These are phyloP conservation scores for Gadopsis marmoratus DNA, from an alignment of 2,797 vertebrate species.

Conservation along the genomic window DNA sequence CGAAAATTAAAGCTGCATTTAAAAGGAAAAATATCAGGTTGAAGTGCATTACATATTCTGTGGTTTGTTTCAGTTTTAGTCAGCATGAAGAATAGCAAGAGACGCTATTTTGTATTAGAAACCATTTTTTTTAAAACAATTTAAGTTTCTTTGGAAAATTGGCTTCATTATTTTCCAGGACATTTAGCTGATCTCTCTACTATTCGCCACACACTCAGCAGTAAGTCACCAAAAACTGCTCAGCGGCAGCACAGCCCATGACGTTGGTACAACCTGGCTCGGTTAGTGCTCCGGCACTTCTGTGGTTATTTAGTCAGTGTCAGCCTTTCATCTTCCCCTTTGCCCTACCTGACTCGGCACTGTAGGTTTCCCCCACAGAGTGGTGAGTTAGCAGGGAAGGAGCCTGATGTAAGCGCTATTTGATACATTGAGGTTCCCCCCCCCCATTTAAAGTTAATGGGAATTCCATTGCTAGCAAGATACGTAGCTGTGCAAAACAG, in stretches of 20 bases:
- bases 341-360: slow-evolving; percentile 74
- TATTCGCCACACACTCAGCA: slow-evolving; percentile 67
- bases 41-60: slow-evolving; percentile 54
- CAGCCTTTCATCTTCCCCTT: slow-evolving; percentile 70
- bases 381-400: slow-evolving; percentile 76
- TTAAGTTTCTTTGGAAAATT: slow-evolving; percentile 67
- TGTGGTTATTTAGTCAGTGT: slow-evolving; percentile 68
- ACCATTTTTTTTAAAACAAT: slow-evolving; percentile 39
- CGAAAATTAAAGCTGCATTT: slow-evolving; percentile 46
- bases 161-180: slow-evolving; percentile 50
- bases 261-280: slow-evolving; percentile 59
- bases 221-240: slow-evolving; percentile 65
- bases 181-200: slow-evolving; percentile 59
- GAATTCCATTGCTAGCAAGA: slow-evolving; percentile 71
- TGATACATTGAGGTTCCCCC: slow-evolving; percentile 81
- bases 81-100: slow-evolving; percentile 55
- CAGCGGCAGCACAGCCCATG: slow-evolving; percentile 50
- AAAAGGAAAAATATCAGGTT: slow-evolving; percentile 47
- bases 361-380: slow-evolving; percentile 74
- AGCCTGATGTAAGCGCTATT: slow-evolving; percentile 82
- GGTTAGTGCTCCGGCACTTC: slow-evolving; percentile 54
- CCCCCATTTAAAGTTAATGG: slow-evolving; percentile 69
- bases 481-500: slow-evolving; percentile 65
- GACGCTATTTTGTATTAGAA: slow-evolving; percentile 40
- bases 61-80: slow-evolving; percentile 66